These are phyloP conservation scores for Frankliniella fusca DNA, from an alignment of 2,888 invertebrate genomes.

Conservation along the genomic window DNA sequence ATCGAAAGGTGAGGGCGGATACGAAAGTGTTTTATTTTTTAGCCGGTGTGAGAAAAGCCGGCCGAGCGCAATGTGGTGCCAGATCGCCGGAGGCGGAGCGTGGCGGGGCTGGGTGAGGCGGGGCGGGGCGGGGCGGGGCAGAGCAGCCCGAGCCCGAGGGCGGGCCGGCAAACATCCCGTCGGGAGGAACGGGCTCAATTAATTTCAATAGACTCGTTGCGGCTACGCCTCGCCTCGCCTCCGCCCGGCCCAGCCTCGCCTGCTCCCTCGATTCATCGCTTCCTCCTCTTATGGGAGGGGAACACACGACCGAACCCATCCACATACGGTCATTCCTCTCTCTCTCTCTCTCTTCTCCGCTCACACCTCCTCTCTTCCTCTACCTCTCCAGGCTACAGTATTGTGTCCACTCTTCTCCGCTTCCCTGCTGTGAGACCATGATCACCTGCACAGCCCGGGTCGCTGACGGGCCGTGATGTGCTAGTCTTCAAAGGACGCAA, in stretches of 20 bases:
- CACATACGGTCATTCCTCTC: neutral
- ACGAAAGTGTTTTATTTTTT: no score
- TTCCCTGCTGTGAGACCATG: no score
- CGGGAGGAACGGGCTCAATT: constrained; percentile 1
- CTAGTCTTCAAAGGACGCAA: no score
- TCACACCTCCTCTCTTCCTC: neutral
- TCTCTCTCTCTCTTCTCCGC: neutral
- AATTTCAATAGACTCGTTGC: neutral
- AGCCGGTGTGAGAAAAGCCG: no score
- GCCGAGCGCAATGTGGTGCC: neutral
- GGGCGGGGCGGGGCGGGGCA: neutral
- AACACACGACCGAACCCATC: neutral
- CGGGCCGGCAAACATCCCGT: neutral
- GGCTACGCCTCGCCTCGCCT: no score
- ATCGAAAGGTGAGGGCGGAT: no score
- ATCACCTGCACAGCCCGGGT: no score
- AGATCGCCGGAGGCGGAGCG: neutral
- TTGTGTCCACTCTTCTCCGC: no score
- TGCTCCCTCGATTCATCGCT: neutral
- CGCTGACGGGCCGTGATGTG: no score
- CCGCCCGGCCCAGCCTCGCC: no score
- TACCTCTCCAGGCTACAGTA: neutral
- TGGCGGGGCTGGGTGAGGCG: neutral
- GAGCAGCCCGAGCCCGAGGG: neutral
- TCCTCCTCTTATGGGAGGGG: neutral